Evolutionary conservation across 1,140 invertebrate genomes (phyloP), one percentile per base, ranked within the genome.

Genomic region (Pseudomyrmex concolor): DNA sequence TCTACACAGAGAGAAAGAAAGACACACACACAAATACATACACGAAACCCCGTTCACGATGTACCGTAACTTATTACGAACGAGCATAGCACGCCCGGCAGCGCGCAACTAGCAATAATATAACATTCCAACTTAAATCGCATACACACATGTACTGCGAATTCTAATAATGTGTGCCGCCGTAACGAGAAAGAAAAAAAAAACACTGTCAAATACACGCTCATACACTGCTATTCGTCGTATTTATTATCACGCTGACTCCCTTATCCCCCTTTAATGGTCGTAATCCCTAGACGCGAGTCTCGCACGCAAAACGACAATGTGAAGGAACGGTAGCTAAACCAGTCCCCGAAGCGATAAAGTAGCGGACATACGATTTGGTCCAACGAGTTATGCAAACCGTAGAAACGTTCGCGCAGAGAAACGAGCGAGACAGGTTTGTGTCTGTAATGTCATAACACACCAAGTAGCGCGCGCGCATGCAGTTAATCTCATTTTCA

Each of bases 131-230:
- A 91, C 90, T 85, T 90, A 90, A 92, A 89, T 90, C 88, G 89
- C 88, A 90, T 90, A 89, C 89, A 89, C 88, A 90, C 90, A 89
- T 88, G 90, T 92, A 92, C 87, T 92, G 86, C 90, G 91, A 92
- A 86, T 90, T 92, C 87, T 92, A 90, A 92, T 92, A 91, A 89
- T 92, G 92, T 92, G 91, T 93, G 91, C 89, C 91, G 91, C 90
- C 85, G 87, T 91, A 34, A 91, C 88, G 87, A 92, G 85, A 90
- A 88, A 73, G 83, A 34, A 34, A 34, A 34, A 34, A 91, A 89
- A 92, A 92, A 92, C 91, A 93, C 91, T 93, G 92, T 93, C 92
- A 93, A 93, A 93, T 93, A 93, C 92, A 93, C 90, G 92, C 92
- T 93, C 92, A 93, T 93, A 93, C 92, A 93, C 92, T 93, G 91